Evolutionary conservation across 1,140 invertebrate genomes (phyloP), one percentile per base, ranked within the genome.

Genomic region (Pristionchus pacificus): DNA sequence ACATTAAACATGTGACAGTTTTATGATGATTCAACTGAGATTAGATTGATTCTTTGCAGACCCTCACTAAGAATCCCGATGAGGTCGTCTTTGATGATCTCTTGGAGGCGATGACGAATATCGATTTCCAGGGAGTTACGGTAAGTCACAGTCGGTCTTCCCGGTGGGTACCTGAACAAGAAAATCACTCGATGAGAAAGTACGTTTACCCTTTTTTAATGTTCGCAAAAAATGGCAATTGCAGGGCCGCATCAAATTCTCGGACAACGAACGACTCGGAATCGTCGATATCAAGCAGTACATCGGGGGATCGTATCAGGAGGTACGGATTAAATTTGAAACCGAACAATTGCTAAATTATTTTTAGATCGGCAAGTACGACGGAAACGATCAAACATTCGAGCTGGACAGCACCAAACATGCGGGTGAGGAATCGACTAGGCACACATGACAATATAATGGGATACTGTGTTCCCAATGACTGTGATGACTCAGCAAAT

Each of bases 281-380:
- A 91, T 91, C 70, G 94, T 97, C 61, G 86, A 95, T 55, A 87
- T 98, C 55, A 93, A 93, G 82, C 95, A 98, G 83, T 96, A 95
- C 68, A 59, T n/a, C 19, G 79, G 81, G 31, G 80, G 77, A 27
- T 60, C 66, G 1, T 82, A 83, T 66, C 6, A 10, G 6, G 38
- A 49, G 38, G 38, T 49, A 49, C 6, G 6, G 38, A 19, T 10
- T 49, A 19, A 49, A 49, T 49, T 49, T 19, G 19, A 49, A 6
- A 19, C 38, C 6, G 19, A 10, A 19, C 38, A 49, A 10, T 49
- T 10, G 19, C 38, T 49, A 6, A 6, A 19, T 6, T 10, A 19
- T 49, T 30, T 69, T 27, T 60, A 75, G 32, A 60, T 82, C 49
- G 80, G 78, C 29, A 70, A 70, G 60, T 79, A 77, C 62, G 80